Evolutionary conservation across 2,888 invertebrate genomes (phyloP), one percentile per base, ranked within the genome.

Genomic region (Heteromurus nitidus): DNA sequence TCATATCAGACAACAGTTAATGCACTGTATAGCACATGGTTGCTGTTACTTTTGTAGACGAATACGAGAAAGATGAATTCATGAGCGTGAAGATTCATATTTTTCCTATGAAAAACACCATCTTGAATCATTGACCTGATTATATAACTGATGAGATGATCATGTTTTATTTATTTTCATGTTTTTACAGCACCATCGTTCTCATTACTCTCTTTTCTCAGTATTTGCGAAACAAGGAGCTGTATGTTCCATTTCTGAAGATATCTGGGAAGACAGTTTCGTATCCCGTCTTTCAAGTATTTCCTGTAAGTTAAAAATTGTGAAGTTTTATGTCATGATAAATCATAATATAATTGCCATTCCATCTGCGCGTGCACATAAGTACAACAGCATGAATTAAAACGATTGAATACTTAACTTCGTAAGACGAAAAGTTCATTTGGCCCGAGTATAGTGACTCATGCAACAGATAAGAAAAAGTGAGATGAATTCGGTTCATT

Each of bases 161-260:
- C 24, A 30, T 70, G 44, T 22, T 24, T 13, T 36, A 9, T 36
- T 36, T 36, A 5, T 13, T 36, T 7, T 67, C 42, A 64, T 64
- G 30, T 50, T 79, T 47, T 89, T 90, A 26, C 90, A 94, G 93
- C 86, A 95, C 95, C 0, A 93, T 95, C 82, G 90, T 91, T 0
- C 90, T 95, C 90, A 90, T 96, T 87, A 93, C 94, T 0, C 88
- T 95, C 68, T 95, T 95, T 89, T 95, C 95, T 0, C 95, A 95
- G 89, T 93, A 95, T 87, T 91, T 95, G 90, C 91, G 92, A 0
- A 91, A 93, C 84, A 93, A 93, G 24, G 89, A 89, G 53, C 89
- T 93, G 42, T 95, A 94, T 0, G 89, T 92, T 0, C 87, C 92
- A n/a, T 85, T 84, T 72, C 68, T 83, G 2, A 82, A 75, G 30